Evolutionary conservation across 2,113 vertebrate genomes (phyloP).

Genomic region (Uria aalge): DNA sequence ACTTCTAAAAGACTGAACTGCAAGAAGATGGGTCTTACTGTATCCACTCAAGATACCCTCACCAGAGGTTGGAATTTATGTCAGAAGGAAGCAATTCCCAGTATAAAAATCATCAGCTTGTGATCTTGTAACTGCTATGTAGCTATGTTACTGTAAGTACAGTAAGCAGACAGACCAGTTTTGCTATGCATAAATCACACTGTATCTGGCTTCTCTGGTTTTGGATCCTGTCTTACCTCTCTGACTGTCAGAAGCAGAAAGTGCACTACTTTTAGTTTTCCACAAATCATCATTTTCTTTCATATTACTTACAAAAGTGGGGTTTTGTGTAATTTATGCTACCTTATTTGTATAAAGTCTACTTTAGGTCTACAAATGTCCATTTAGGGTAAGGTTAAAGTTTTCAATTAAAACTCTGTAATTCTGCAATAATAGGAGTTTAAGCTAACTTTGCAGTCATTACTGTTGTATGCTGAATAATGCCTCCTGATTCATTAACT

Average conservation of each 20-base stretch:
- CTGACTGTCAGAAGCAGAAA: background rate
- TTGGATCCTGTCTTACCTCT: background rate
- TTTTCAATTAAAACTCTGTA: background rate
- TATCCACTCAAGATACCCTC: background rate
- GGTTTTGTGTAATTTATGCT: background rate
- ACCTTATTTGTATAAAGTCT: background rate
- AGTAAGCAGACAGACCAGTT: slow-evolving; percentile 16
- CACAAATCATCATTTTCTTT: background rate
- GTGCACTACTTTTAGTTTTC: background rate
- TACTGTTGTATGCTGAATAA: background rate
- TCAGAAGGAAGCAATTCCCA: background rate
- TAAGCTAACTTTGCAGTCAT: background rate
- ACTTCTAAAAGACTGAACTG: background rate
- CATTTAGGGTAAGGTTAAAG: background rate
- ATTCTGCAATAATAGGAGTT: background rate
- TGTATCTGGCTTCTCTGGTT: background rate
- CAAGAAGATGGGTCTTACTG: background rate
- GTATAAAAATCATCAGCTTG: background rate
- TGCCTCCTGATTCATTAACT: background rate
- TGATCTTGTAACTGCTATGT: background rate
- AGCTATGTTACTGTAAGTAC: background rate
- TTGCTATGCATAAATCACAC: background rate
- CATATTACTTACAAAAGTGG: background rate
- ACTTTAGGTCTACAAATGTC: background rate
- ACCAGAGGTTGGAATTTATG: background rate